Conservation (phyloP, 2,888 invertebrate genomes). For the Dicyrtoma fusca region DNA sequence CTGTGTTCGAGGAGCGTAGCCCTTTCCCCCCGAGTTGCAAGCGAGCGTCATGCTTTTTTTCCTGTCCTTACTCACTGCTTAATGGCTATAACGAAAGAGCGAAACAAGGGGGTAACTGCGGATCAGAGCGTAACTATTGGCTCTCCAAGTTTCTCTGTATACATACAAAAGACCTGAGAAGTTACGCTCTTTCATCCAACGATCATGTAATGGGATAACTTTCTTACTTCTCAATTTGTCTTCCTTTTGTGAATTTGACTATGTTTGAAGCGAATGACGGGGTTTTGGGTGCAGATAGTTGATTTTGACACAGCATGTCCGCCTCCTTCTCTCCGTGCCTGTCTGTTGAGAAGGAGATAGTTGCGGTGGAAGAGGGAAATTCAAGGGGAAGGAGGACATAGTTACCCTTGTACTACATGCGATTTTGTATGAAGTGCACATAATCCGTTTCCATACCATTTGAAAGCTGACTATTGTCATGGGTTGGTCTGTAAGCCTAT, state of each 20-base stretch:
- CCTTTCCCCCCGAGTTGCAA: not conserved
- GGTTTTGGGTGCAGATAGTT: not conserved
- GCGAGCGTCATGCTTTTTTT: not conserved
- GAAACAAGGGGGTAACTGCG: not conserved
- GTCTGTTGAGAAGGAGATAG: not conserved
- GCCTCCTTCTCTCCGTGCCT: not conserved
- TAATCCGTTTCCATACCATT: slow-evolving; percentile 30
- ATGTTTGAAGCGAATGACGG: not conserved
- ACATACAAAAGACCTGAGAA: not conserved
- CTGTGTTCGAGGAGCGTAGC: not conserved
- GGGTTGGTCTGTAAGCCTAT: not conserved
- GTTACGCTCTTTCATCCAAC: not conserved
- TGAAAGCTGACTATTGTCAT: slow-evolving; percentile 23
- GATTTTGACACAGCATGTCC: no score
- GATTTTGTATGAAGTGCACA: slow-evolving; percentile 28
- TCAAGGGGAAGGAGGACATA: not conserved
- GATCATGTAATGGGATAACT: slow-evolving; percentile 7
- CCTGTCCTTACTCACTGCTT: not conserved
- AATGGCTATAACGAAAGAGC: not conserved
- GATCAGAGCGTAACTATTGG: not conserved
- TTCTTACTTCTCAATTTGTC: slow-evolving; percentile 5
- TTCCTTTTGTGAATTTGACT: not conserved
- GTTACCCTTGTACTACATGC: not conserved
- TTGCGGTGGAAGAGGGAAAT: not conserved
- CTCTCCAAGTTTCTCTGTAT: not conserved